These are phyloP conservation scores for Symphodus melops DNA, from an alignment of 2,113 vertebrate genomes.

Conservation along the genomic window DNA sequence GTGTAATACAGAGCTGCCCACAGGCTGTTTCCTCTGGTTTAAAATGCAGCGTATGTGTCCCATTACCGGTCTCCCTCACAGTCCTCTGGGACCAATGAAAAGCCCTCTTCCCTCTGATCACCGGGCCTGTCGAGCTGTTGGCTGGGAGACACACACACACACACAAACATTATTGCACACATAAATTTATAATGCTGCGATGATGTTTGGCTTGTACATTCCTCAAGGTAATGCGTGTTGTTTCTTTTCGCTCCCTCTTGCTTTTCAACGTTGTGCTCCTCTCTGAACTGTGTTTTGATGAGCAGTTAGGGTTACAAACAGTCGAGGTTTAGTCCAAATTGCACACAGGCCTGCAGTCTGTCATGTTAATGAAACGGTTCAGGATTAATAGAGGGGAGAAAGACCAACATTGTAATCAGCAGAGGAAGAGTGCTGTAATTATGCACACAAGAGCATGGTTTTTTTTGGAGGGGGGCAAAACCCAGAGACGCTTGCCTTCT, in stretches of 20 bases:
- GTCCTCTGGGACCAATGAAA: constrained; percentile 77
- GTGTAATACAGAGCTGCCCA: constrained; percentile 65
- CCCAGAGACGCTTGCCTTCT: constrained; percentile 64
- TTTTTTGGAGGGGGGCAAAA: constrained; percentile 57
- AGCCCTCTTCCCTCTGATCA: constrained; percentile 72
- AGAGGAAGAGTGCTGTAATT: constrained; percentile 68
- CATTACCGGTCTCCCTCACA: constrained; percentile 68
- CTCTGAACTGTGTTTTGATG: constrained; percentile 55
- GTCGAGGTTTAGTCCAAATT: constrained; percentile 69
- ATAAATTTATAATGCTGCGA: constrained; percentile 63
- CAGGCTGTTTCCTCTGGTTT: constrained; percentile 75
- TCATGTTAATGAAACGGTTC: constrained; percentile 77
- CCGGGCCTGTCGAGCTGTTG: constrained; percentile 64
- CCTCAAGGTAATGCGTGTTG: constrained; percentile 51
- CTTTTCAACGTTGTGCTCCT: constrained; percentile 17
- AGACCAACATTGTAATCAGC: constrained; percentile 79
- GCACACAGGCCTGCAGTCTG: constrained; percentile 67
- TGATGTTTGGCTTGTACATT: constrained; percentile 59
- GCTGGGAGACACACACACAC: constrained; percentile 48
- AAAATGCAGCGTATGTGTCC: constrained; percentile 71
- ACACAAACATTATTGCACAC: constrained; percentile 48
- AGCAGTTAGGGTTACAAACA: constrained; percentile 58
- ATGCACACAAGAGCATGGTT: constrained; percentile 69
- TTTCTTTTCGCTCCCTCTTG: constrained; percentile 38
- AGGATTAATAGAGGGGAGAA: constrained; percentile 73